phyloP scores from a whole-genome alignment of 1,140 invertebrate genomes.

The Drosophila burlai region DNA sequence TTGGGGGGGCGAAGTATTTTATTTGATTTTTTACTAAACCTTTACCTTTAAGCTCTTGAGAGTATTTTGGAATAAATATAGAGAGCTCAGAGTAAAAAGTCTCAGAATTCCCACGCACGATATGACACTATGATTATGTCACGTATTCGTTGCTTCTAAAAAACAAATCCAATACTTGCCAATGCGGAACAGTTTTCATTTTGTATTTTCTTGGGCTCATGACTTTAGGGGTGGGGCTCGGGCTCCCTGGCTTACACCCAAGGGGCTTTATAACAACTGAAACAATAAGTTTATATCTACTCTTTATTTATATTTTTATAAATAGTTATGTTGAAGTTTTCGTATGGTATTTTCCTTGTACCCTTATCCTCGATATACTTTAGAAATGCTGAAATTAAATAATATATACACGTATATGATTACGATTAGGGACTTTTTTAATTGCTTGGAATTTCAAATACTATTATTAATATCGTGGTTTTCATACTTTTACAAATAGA shows the following conservation, averaged over 20 bases:
- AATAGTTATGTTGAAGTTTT: background rate
- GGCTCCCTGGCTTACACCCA: background rate
- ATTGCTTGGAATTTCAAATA: background rate
- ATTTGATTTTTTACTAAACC: background rate
- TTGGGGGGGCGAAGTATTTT: fast-evolving
- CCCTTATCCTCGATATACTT: background rate
- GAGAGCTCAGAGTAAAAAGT: background rate
- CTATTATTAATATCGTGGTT: background rate
- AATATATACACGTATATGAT: background rate
- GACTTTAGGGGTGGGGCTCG: background rate
- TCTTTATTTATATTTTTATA: background rate
- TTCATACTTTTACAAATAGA: background rate
- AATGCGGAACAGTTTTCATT: background rate
- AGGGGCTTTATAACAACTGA: background rate
- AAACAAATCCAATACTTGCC: background rate
- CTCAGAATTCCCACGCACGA: background rate
- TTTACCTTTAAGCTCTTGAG: too few relatives aligned
- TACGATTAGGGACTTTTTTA: background rate
- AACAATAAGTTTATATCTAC: background rate
- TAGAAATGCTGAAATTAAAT: background rate
- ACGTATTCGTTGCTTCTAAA: background rate
- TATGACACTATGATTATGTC: too few relatives aligned
- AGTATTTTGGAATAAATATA: background rate
- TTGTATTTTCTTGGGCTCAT: background rate
- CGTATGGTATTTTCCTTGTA: background rate